Base-by-base conservation (phyloP, 2,797 vertebrate genomes). In the Tapera naevia region DNA sequence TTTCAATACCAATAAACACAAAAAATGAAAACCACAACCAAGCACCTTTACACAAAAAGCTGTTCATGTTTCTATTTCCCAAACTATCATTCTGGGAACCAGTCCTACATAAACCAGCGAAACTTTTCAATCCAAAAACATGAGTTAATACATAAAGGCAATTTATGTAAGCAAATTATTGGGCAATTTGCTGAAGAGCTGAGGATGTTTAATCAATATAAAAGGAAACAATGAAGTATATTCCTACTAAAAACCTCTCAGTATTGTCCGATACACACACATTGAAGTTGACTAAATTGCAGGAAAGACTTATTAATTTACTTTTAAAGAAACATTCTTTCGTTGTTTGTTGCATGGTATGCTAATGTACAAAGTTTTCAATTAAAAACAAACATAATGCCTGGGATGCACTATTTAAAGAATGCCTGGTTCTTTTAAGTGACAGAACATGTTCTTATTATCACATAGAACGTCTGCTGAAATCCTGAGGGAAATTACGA, bases 361-460 rank as follows among this genome's bases (percentile, higher is more conserved):
- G 75, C 62, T 50, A 89, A 83, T 22, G 43, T n/a, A 88, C 13
- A 5, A 74, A 64, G 86, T 35, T 91, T 95, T 86, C 94, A 80
- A 74, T 91, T 86, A 83, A 91, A 95, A 94, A 95, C 4, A 5
- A 95, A 91, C 39, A 60, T 88, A 93, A 74, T 73, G 74, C 43
- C 80, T 89, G 56, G 33, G 57, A 86, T 86, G 76, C 51, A 84
- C 67, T 88, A 74, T 76, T 61, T 91, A 62, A 93, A 90, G 87
- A 64, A 93, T 41, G 72, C 60, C 58, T 51, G 13, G 25, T 58
- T 79, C 56, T 25, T 74, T 83, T 37, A 92, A 86, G 67, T 67
- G 75, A 97, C 82, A 72, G 82, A 94, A 93, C 75, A 61, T 5
- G 4, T 76, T 94, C 93, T 96, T 92, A 93, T 87, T 91, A 95